Evolutionary conservation across 2,113 vertebrate genomes (phyloP), one percentile per base, ranked within the genome.

Genomic region (Anser brachyrhynchus): DNA sequence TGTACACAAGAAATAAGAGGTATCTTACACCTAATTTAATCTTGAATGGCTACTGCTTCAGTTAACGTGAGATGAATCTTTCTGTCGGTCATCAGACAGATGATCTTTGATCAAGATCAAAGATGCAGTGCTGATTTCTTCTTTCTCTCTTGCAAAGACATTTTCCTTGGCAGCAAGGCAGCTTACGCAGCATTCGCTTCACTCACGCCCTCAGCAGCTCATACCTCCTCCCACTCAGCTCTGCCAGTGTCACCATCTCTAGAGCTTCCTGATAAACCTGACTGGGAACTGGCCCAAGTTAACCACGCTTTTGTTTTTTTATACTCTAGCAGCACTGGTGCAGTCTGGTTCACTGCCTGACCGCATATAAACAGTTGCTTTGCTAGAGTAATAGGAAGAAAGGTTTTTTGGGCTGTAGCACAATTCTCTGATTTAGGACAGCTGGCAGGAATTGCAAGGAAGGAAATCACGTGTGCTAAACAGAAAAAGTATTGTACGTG

Each of bases 201-300:
- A 0, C 77, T 82, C 94, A 91, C 86, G 6, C 89, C 77, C 91
- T 84, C 62, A 72, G 57, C 57, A 87, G 61, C 23, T 89, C 70
- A 25, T 83, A 35, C 70, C 69, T 93, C 84, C 92, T 96, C 90
- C 95, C 72, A 88, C 85, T 88, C 72, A 26, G 0, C 39, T 87
- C 19, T 82, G 80, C 84, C 52, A 62, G 13, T 37, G 51, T 81
- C 83, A 29, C 73, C 69, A 54, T 65, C 81, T 84, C 91, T 69
- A 0, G 0, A 78, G 58, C 70, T 95, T 95, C 96, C 74, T 95
- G 94, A 82, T 92, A 95, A 96, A 96, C 94, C 70, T 92, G 96
- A 89, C 3, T 55, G 58, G 84, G 33, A 88, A 52, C 77, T 65
- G 61, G 43, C 81, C 57, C 66, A 72, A 82, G 46, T 61, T 5